Percentiles rank a stretch among this genome's conserved stretches.
Conservation (phyloP, 1,140 invertebrate genomes). For the Heliconius hewitsoni region DNA sequence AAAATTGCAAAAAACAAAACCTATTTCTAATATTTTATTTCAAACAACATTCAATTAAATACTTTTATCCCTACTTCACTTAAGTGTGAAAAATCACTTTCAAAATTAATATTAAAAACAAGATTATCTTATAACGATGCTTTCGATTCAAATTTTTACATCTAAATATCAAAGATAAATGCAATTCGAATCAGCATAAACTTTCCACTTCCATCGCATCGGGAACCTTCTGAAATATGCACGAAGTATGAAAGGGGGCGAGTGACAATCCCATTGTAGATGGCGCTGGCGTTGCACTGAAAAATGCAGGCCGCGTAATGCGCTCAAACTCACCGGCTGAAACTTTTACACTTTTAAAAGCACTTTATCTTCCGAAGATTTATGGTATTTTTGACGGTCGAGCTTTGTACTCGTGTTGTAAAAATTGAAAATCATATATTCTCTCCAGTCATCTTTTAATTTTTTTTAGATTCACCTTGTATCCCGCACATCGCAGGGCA, state of each 20-base stretch:
- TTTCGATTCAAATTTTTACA: not conserved
- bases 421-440: constrained; percentile 1
- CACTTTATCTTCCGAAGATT: constrained; percentile 51
- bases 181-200: constrained; percentile 18
- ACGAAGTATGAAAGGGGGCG: constrained; percentile 23
- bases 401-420: not conserved
- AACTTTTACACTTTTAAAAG: constrained; percentile 42
- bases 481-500: no score
- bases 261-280: constrained; percentile 39
- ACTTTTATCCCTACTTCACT: no score
- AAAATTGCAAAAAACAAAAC: not conserved
- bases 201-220: constrained; percentile 21
- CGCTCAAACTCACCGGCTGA: constrained; percentile 42
- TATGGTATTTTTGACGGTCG: constrained; percentile 44
- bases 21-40: not conserved
- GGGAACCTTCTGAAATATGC: constrained; percentile 26
- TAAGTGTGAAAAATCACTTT: no score
- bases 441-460: not conserved
- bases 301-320: constrained; percentile 44
- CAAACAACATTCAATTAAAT: no score
- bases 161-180: constrained; percentile 2
- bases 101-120: no score
- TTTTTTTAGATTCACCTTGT: not conserved
- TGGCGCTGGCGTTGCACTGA: constrained; percentile 30
- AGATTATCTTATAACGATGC: no score